Evolutionary conservation across 92 coral and sea anemone species (phyloP), one percentile per base, ranked within the genome.

Genomic region (Porites evermanni): DNA sequence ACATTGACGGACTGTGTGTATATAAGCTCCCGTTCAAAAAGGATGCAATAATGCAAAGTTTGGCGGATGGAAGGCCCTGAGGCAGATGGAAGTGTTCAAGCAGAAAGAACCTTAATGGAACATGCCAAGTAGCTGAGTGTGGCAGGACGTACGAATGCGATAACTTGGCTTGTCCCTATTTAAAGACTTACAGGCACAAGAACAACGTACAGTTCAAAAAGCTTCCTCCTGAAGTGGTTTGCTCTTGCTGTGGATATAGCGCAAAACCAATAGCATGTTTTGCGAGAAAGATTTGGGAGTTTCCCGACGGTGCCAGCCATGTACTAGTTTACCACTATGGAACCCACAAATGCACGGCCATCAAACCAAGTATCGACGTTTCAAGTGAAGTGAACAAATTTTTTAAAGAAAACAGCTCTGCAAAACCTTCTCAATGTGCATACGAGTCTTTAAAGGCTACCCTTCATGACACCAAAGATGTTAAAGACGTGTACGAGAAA

Each of bases 371-470:
- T 63, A 56, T 71, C 63, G 88, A 86, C 32, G 32, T 29, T 29
- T 29, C 32, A 29, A 29, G 32, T 2, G 32, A 29, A 29, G 32
- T 29, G 53, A 79, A 29, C 74, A 79, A 71, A 73, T 87, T 87
- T 64, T 87, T 87, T 72, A 23, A 65, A 26, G 71, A 66, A 29
- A 87, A 87, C 67, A 72, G 80, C 24, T 18, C 74, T 19, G 86
- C 90, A 64, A 87, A 87, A 79, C 90, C 90, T 60, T 87, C 90
- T 60, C 90, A 79, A 72, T 87, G 74, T 67, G 86, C 75, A 20
- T 72, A 71, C 20, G 90, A 79, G 63, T 60, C 81, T 38, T 64
- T 79, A 72, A 87, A 76, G 63, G 63, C 74, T 60, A 77, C 82
- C 44, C 72, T 86, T 51, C 76, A 86, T 26, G 85, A 86, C 24